Conservation (phyloP, 2,113 vertebrate species). For the Zosterops hypoxanthus region DNA sequence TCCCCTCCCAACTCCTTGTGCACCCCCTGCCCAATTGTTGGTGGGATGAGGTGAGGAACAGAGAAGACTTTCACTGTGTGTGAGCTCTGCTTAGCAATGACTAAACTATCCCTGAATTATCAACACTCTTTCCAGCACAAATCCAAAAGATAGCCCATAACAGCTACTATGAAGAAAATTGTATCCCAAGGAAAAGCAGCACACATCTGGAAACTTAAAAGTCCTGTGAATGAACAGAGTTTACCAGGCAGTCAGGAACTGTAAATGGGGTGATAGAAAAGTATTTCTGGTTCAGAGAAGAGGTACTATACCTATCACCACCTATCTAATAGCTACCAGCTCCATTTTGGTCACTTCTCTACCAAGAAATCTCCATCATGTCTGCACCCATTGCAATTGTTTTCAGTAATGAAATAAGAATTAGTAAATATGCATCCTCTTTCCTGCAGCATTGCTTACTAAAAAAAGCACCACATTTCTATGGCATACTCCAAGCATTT, state of each 20-base stretch:
- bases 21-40: neutral
- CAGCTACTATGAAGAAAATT: neutral
- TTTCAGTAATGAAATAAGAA: neutral
- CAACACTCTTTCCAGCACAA: neutral
- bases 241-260: neutral
- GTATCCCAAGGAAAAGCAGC: neutral
- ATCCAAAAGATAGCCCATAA: neutral
- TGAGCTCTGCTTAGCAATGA: neutral
- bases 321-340: neutral
- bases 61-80: neutral
- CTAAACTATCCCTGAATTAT: neutral
- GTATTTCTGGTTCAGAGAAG: neutral
- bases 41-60: neutral
- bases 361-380: neutral
- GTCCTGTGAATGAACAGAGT: neutral
- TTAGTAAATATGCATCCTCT: neutral
- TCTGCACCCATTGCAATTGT: neutral
- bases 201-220: neutral
- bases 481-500: neutral
- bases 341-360: neutral
- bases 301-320: neutral
- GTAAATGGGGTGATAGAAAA: neutral
- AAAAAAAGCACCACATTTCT: neutral
- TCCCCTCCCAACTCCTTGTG: neutral
- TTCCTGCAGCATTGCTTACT: neutral